These are phyloP conservation scores for Trachymyrmex cornetzi DNA, from an alignment of 1,140 invertebrate genomes.

Conservation along the genomic window DNA sequence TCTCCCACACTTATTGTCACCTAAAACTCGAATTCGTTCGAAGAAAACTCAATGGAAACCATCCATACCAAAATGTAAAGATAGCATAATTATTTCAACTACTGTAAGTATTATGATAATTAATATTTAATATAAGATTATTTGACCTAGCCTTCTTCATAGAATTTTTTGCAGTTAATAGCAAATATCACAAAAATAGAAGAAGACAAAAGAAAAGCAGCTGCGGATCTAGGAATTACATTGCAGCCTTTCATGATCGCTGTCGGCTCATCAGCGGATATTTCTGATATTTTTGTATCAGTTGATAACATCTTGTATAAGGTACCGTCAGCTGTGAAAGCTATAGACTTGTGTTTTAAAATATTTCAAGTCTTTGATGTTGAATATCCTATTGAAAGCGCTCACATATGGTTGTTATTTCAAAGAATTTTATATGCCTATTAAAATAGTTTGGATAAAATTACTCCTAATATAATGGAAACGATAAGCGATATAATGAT, in stretches of 20 bases:
- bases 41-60: conserved; percentile 8
- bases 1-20: neutral
- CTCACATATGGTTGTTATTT: neutral
- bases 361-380: too few species aligned
- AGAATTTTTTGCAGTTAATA: conserved; percentile 16
- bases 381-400: conserved; percentile 3
- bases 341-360: conserved; percentile 3
- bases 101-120: conserved; percentile 12
- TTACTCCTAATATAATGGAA: neutral
- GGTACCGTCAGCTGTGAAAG: neutral
- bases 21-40: neutral
- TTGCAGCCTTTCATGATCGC: conserved; percentile 19
- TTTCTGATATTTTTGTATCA: conserved; percentile 27
- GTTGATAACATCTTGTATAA: conserved; percentile 2
- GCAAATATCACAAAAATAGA: conserved; percentile 17
- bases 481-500: neutral
- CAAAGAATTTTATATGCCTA: neutral
- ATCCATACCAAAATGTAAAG: conserved; percentile 20
- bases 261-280: neutral
- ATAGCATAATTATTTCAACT: conserved; percentile 7
- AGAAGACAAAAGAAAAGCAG: neutral
- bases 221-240: neutral
- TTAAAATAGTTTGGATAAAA: neutral
- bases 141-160: too few species aligned
- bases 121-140: neutral